Evolutionary conservation across 92 coral and sea anemone species (phyloP).

Genomic region (Parazoanthus swiftii): DNA sequence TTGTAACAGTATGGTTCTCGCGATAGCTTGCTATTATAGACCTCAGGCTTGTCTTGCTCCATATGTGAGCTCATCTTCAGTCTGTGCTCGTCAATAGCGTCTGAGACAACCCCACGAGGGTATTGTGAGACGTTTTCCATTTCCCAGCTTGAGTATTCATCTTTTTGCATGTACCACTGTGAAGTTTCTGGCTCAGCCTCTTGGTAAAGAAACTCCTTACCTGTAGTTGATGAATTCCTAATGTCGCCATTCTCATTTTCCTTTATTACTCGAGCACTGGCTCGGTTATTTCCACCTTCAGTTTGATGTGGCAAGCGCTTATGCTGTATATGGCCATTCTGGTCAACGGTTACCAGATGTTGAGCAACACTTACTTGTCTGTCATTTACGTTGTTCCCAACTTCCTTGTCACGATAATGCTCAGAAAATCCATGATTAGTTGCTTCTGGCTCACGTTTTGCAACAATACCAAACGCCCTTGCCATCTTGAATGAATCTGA

Average conservation of each 20-base stretch:
- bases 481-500: background rate
- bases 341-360: background rate
- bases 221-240: background rate
- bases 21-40: background rate
- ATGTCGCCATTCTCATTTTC: background rate
- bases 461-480: constrained; percentile 19
- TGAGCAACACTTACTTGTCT: background rate
- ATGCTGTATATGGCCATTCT: background rate
- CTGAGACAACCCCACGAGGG: background rate
- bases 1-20: background rate
- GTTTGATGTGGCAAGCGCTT: background rate
- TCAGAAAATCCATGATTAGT: background rate
- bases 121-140: background rate
- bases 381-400: background rate
- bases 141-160: background rate
- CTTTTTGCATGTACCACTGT: constrained; percentile 12
- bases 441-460: background rate
- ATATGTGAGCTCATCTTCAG: background rate
- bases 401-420: background rate
- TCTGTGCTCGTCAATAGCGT: background rate
- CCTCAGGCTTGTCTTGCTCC: background rate
- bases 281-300: background rate
- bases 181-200: constrained; percentile 3
- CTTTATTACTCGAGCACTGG: background rate
- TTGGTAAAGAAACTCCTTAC: constrained; percentile 3